Base-by-base conservation (phyloP, 2,888 invertebrate species). In the Therioaphis trifolii region DNA sequence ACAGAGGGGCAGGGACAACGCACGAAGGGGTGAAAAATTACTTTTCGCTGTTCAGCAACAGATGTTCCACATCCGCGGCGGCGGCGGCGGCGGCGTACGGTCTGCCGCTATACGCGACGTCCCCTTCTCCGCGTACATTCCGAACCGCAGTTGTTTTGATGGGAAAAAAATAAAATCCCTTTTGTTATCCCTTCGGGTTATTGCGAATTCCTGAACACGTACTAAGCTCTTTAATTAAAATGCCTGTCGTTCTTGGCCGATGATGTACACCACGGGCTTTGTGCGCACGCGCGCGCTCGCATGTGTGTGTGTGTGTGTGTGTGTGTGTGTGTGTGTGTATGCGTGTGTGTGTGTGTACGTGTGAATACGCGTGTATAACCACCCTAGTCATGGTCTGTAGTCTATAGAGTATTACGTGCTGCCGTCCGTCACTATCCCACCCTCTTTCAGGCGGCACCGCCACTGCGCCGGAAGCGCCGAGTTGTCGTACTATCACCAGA, bases 171-270 rank as follows among this genome's bases (percentile, higher is more conserved):
- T 52, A 52, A 77, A 82, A 82, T 63, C 82, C 72, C 82, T 82
- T 82, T 82, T 82, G 82, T 82, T 74, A 74, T 74, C 82, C 82
- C 72, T 46, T 40, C 74, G 82, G 63, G 84, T 85, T 87, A 85
- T 88, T 88, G 85, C 84, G 55, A 85, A 85, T 85, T 85, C 85
- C 85, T 80, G 55, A 77, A 85, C 85, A 84, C 76, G 84, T 72
- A 52, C 71, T 84, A 85, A 79, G 84, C 85, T 74, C 85, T 84
- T 85, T 85, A 86, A 85, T 85, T 85, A 84, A 86, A 86, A 85
- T 85, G 84, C 84, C 84, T 84, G 84, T 76, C 85, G 86, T 86
- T 85, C 85, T 75, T 84, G 84, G 61, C 4, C 82, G 40, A 27
- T 43, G 40, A 78, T 55, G 68, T 68, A 55, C 40, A 24, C 14